Evolutionary conservation across 2,113 vertebrate species (phyloP).

Genomic region (Barnardius zonarius): DNA sequence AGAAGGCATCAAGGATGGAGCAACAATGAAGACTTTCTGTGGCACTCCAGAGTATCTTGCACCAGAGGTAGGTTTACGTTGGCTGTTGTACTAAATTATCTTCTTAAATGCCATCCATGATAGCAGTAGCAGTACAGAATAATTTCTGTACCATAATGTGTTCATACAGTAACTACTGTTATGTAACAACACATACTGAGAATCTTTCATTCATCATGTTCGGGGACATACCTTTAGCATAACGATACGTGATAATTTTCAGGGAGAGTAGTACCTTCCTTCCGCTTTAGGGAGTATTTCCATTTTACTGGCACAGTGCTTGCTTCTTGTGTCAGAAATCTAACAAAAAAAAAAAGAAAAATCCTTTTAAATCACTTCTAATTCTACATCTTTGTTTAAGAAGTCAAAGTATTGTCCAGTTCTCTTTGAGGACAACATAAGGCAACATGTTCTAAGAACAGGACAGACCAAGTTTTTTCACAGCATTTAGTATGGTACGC

Average conservation of each 20-base stretch:
- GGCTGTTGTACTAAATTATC: background rate
- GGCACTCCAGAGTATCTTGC: constrained; percentile 97
- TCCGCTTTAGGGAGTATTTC: background rate
- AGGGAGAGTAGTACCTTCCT: background rate
- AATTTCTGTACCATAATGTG: background rate
- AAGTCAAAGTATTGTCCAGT: background rate
- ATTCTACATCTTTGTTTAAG: background rate
- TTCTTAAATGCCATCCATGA: background rate
- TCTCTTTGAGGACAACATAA: background rate
- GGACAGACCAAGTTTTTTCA: background rate
- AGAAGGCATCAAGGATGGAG: constrained; percentile 96
- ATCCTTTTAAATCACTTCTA: background rate
- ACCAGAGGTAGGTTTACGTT: constrained; percentile 82
- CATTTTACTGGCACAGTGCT: background rate
- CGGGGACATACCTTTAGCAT: background rate
- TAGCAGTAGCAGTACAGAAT: background rate
- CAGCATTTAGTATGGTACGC: background rate
- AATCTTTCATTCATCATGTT: background rate
- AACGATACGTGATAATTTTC: background rate
- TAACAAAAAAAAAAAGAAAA: background rate
- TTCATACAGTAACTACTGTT: background rate
- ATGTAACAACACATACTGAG: background rate
- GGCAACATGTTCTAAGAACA: background rate
- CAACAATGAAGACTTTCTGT: constrained; percentile 99
- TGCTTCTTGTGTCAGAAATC: background rate